A percentile compares a stretch with the other conserved stretches of the same genome.
These are phyloP conservation scores for Scopus umbretta DNA, from an alignment of 2,113 vertebrate genomes.

Conservation along the genomic window DNA sequence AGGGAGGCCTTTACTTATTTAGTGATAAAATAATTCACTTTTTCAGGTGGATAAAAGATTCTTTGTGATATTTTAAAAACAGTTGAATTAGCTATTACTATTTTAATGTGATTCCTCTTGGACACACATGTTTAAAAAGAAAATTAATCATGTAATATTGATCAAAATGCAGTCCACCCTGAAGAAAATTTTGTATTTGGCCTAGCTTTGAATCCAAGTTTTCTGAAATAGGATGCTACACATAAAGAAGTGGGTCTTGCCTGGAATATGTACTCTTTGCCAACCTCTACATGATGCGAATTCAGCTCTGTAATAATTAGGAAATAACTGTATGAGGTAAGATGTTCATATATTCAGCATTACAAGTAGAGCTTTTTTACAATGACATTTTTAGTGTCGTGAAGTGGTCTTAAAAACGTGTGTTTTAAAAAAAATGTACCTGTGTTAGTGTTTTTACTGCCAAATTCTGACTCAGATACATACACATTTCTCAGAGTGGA, in stretches of 20 bases:
- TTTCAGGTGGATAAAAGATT: background rate
- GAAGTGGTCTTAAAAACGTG: background rate
- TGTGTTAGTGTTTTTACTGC: background rate
- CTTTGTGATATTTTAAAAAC: background rate
- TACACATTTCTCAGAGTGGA: background rate
- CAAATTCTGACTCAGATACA: background rate
- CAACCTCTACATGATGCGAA: background rate
- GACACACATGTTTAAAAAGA: background rate
- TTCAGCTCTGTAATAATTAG: background rate
- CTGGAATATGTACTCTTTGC: background rate
- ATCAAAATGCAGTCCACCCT: background rate
- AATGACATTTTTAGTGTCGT: background rate
- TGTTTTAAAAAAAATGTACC: background rate
- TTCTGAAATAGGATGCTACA: background rate
- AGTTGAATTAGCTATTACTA: background rate
- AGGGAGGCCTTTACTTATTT: background rate
- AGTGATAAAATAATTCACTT: background rate
- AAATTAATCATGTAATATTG: background rate
- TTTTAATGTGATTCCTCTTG: background rate
- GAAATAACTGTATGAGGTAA: constrained; percentile 26
- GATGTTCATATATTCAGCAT: background rate
- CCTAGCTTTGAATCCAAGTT: background rate
- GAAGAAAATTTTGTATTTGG: background rate
- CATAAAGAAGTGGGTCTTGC: background rate
- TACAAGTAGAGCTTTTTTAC: background rate